A percentile compares a stretch with the other conserved stretches of the same genome.
Conservation (phyloP, 2,888 invertebrate species). For the Zeuzera pyrina region DNA sequence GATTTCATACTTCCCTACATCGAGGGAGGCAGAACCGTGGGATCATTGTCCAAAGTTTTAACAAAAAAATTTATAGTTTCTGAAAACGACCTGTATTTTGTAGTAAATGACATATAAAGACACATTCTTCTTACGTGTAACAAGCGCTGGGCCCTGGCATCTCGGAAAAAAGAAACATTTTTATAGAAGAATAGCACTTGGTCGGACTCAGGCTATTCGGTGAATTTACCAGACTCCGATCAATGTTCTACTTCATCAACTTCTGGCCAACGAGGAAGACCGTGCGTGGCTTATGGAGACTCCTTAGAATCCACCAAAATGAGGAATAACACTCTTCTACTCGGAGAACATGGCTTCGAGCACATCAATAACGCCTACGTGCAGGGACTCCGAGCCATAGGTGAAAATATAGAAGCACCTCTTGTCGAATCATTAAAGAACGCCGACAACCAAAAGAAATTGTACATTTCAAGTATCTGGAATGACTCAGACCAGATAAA, state of each 20-base stretch:
- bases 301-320: slow-evolving; percentile 9
- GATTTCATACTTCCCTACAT: slow-evolving; percentile 5
- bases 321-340: slow-evolving; percentile 7
- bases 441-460: no score
- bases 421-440: no score
- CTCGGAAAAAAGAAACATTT: slow-evolving; percentile 7
- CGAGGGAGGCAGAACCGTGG: slow-evolving; percentile 5
- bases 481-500: no score
- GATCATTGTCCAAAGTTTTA: slow-evolving; percentile 2
- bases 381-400: slow-evolving; percentile 8
- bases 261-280: slow-evolving; percentile 7
- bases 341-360: slow-evolving; percentile 8
- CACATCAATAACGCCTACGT: slow-evolving; percentile 7
- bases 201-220: slow-evolving; percentile 8
- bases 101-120: slow-evolving; percentile 7
- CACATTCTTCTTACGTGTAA: slow-evolving; percentile 7
- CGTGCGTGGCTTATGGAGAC: slow-evolving; percentile 7
- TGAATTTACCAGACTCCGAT: slow-evolving; percentile 5
- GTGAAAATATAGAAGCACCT: no score
- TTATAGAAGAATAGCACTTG: slow-evolving; percentile 8
- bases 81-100: slow-evolving; percentile 8
- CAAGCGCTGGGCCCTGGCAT: slow-evolving; percentile 9
- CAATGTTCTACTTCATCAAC: no score
- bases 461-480: no score
- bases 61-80: slow-evolving; percentile 4